These are phyloP conservation scores for Gymnocheta viridis DNA, from an alignment of 2,888 invertebrate genomes.

Conservation along the genomic window DNA sequence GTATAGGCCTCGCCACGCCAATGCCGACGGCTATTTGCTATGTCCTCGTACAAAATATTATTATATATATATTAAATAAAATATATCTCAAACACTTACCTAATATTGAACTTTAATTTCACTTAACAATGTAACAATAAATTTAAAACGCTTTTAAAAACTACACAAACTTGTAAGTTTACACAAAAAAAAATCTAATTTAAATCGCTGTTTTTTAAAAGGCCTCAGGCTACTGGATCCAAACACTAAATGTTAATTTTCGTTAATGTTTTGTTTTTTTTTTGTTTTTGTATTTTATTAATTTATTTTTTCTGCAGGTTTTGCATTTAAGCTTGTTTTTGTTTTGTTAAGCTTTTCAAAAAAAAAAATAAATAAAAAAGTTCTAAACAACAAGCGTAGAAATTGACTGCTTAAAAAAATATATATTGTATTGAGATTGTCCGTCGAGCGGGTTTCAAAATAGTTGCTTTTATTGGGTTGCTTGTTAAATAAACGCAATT, in stretches of 20 bases:
- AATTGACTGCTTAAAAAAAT: not conserved
- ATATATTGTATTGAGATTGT: not conserved
- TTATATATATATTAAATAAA: not conserved
- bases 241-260: conserved; percentile 25
- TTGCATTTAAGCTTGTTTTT: not conserved
- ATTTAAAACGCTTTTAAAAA: conserved; percentile 22
- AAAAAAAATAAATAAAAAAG: not conserved
- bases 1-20: too few relatives aligned
- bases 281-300: not conserved
- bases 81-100: conserved; percentile 10
- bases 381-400: not conserved
- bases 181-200: conserved; percentile 19
- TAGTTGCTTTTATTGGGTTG: not conserved
- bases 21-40: not conserved
- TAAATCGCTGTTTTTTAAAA: conserved; percentile 47
- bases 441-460: not conserved
- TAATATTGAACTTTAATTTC: conserved; percentile 25
- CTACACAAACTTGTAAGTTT: conserved; percentile 30
- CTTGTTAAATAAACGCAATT: not conserved
- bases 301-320: not conserved
- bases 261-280: not conserved
- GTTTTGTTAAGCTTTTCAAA: not conserved
- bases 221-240: conserved; percentile 48
- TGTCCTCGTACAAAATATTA: not conserved
- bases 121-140: conserved; percentile 37